These are phyloP conservation scores for Hormiphora californensis DNA, from an alignment of 37 sponge, comb jelly and placozoan species.

Conservation along the genomic window DNA sequence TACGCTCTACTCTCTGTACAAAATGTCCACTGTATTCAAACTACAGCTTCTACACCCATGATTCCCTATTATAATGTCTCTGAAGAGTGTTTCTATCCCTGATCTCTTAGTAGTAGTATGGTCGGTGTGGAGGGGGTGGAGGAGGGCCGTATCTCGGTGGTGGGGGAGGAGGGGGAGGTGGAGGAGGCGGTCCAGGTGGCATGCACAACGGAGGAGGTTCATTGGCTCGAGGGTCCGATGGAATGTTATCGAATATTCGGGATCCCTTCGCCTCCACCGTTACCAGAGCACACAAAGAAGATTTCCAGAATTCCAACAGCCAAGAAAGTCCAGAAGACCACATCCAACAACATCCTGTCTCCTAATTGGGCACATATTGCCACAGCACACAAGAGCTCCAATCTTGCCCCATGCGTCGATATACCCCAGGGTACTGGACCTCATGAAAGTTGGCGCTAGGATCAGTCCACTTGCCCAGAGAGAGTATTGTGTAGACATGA, in stretches of 20 bases:
- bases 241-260: not conserved
- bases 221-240: not conserved
- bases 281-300: slow-evolving; percentile 11
- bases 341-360: not conserved
- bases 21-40: no score
- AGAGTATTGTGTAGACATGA: not conserved
- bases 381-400: not conserved
- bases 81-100: no score
- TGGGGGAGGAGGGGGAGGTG: slow-evolving; percentile 10
- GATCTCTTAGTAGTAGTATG: not conserved
- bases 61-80: no score
- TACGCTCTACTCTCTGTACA: no score
- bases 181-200: not conserved
- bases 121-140: not conserved
- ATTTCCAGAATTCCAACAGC: not conserved
- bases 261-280: slow-evolving; percentile 17
- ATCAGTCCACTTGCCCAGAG: not conserved
- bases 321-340: slow-evolving; percentile 14
- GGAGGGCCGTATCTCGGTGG: not conserved
- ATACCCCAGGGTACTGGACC: not conserved
- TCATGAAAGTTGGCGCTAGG: not conserved
- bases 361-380: not conserved
- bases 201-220: not conserved
- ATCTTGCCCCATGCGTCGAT: not conserved
- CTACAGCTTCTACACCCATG: no score